Conservation (phyloP, 2,797 vertebrate genomes). For the Glossophaga mutica region DNA sequence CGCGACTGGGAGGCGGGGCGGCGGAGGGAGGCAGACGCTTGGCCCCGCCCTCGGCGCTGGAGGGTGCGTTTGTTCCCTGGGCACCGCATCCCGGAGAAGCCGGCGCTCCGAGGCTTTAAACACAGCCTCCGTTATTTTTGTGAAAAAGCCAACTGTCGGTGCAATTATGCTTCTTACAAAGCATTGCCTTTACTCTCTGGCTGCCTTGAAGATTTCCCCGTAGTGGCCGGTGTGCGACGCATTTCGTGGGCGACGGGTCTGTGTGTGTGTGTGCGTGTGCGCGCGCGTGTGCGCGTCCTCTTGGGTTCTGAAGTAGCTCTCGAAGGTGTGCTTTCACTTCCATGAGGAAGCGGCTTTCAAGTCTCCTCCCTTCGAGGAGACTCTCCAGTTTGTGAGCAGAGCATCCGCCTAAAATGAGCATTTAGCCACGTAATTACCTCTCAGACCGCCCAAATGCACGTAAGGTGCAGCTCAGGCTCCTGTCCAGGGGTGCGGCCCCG, state of each 20-base stretch:
- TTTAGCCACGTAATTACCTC: no score
- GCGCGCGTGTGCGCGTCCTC: background rate
- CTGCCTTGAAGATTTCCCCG: background rate
- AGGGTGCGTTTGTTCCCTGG: background rate
- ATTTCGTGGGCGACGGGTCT: background rate
- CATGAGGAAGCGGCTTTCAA: background rate
- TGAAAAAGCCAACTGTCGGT: background rate
- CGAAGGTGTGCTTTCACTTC: background rate
- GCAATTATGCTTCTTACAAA: background rate
- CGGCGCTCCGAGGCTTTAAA: background rate
- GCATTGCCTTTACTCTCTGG: background rate
- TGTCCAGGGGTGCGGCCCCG: background rate
- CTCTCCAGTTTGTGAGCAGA: background rate
- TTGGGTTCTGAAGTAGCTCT: background rate
- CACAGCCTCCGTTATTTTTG: background rate
- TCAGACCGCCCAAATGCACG: background rate
- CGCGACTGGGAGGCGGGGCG: background rate
- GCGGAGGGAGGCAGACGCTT: background rate
- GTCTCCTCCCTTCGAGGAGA: background rate
- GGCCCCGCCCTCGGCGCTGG: background rate
- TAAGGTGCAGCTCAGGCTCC: background rate
- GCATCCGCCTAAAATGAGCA: background rate
- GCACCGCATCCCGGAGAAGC: background rate
- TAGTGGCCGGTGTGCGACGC: no score
- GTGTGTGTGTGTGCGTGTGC: no score